A percentile compares a stretch with the other conserved stretches of the same genome.
Evolutionary conservation across 2,113 vertebrate species (phyloP).

Genomic region (Scytalopus superciliaris): DNA sequence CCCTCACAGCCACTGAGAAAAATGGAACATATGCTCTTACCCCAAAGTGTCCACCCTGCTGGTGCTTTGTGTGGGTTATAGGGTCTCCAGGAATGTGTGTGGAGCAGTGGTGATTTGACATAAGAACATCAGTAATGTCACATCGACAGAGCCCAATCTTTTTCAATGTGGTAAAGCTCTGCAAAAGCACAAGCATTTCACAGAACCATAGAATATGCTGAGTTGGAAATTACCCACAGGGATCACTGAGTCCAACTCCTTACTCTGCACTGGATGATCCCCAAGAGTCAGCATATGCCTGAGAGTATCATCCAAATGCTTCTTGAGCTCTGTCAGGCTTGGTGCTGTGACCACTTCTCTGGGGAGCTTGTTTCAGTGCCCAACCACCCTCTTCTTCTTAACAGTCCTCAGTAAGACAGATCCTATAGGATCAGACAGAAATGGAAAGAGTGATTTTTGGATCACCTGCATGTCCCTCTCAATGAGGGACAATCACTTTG

Average conservation of each 20-base stretch:
- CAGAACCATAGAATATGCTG: not conserved
- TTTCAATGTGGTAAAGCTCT: not conserved
- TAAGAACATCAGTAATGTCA: not conserved
- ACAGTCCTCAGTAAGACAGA: not conserved
- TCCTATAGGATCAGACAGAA: not conserved
- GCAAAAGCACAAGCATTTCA: not conserved
- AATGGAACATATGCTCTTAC: not conserved
- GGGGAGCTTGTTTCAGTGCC: not conserved
- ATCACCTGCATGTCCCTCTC: not conserved
- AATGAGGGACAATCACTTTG: not conserved
- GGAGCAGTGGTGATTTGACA: not conserved
- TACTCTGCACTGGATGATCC: not conserved
- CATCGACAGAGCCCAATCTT: rapidly evolving
- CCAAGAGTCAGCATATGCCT: not conserved
- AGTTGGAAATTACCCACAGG: not conserved
- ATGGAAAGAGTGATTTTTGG: not conserved
- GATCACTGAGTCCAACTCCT: not conserved
- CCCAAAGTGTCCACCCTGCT: not conserved
- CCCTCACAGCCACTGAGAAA: not conserved
- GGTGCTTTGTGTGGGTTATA: not conserved
- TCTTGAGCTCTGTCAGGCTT: not conserved
- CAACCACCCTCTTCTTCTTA: not conserved
- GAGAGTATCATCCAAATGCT: not conserved
- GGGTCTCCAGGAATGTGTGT: not conserved
- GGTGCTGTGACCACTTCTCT: not conserved